phyloP scores from a whole-genome alignment of 2,888 invertebrate genomes.

The Metellina segmentata region DNA sequence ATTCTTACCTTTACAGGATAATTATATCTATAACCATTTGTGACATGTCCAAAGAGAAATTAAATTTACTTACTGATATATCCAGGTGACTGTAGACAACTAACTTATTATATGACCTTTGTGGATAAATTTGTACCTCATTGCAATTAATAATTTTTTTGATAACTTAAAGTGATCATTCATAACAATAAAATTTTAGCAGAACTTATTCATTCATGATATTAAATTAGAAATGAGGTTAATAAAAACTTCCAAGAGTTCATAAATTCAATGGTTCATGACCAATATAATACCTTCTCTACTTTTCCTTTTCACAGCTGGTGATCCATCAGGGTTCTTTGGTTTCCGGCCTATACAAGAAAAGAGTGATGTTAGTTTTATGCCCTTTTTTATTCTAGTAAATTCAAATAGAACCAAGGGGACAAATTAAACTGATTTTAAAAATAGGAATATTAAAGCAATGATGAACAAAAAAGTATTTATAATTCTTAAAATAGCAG shows the following conservation, averaged over 20 bases:
- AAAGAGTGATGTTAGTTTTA: no score
- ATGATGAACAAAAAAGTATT: no score
- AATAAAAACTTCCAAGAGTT: neutral
- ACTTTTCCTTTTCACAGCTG: slow-evolving; percentile 91
- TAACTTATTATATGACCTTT: neutral
- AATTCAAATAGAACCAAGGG: no score
- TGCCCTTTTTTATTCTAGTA: no score
- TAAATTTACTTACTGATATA: slow-evolving; percentile 16
- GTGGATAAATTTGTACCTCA: neutral
- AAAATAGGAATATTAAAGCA: no score
- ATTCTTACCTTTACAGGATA: slow-evolving; percentile 13
- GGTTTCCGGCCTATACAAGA: slow-evolving; percentile 84
- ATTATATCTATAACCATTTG: neutral
- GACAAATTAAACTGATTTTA: no score
- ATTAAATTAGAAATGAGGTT: no score
- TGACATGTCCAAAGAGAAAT: neutral
- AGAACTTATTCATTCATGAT: neutral
- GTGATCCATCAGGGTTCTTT: slow-evolving; percentile 82
- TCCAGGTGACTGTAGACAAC: neutral
- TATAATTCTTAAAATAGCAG: no score
- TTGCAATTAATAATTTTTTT: neutral
- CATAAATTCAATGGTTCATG: neutral
- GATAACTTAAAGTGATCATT: neutral
- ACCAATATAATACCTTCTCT: slow-evolving; percentile 86
- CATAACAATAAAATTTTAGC: neutral